Evolutionary conservation across 2,797 vertebrate species (phyloP).

Genomic region (Cirrhinus mrigala): DNA sequence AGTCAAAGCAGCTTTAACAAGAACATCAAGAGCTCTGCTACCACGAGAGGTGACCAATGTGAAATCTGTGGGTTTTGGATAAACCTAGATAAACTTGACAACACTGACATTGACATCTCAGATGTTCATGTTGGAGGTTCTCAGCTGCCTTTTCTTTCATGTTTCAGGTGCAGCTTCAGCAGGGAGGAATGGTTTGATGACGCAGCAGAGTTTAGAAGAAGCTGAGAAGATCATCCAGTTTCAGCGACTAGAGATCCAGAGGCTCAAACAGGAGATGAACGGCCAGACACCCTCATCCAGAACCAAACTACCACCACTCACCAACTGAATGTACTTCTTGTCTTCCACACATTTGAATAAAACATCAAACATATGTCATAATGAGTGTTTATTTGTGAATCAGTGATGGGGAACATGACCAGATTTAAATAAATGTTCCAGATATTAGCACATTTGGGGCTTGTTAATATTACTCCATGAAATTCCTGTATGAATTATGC

Average conservation of each 20-base stretch:
- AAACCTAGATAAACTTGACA: not conserved
- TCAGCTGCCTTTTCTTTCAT: slow-evolving; percentile 17
- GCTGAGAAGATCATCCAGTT: slow-evolving; percentile 81
- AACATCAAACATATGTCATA: slow-evolving; percentile 2
- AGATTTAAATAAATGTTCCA: not conserved
- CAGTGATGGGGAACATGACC: not conserved
- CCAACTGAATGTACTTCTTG: slow-evolving; percentile 34
- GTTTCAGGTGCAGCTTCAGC: slow-evolving; percentile 9
- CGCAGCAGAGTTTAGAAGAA: slow-evolving; percentile 77
- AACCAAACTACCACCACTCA: slow-evolving; percentile 67
- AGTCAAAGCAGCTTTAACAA: slow-evolving; percentile 34
- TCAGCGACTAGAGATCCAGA: slow-evolving; percentile 82
- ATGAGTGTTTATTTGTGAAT: not conserved
- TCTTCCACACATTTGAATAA: not conserved
- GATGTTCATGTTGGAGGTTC: not conserved
- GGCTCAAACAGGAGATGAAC: slow-evolving; percentile 77
- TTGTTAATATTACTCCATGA: not conserved
- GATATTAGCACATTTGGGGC: not conserved
- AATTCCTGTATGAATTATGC: not conserved
- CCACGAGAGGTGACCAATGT: slow-evolving; percentile 16
- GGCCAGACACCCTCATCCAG: slow-evolving; percentile 62
- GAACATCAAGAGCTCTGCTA: slow-evolving; percentile 5
- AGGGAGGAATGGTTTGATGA: slow-evolving; percentile 44
- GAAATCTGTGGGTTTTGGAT: not conserved
- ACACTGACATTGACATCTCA: not conserved